Base-by-base conservation (phyloP, 2,888 invertebrate species). In the Eristalinus aeneus region DNA sequence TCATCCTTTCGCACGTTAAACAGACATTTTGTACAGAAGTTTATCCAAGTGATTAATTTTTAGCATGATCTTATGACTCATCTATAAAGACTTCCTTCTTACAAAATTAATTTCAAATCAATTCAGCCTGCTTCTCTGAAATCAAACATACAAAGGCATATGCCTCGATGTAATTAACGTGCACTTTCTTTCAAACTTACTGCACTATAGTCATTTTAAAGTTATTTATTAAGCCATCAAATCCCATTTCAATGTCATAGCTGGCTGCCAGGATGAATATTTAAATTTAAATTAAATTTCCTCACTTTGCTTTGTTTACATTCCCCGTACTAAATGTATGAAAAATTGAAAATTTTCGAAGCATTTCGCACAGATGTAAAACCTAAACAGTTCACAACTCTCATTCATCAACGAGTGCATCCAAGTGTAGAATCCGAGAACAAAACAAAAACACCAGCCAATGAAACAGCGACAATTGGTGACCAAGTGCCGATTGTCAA, bases 371-470 rank as follows among this genome's bases (percentile, higher is more conserved):
- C 53, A 60, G 74, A 78, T 58, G 71, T 32, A 58, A 58, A 60
- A 78, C 31, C 60, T 36, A 20, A 46, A 23, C 58, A 34, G 11
- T 27, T 23, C 23, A 12, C 23, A 27, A 27, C 23, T 65, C 71
- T 78, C 78, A 78, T 78, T 72, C 72, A 72, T 78, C 65, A 56
- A 22, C 11, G 32, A 72, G 65, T 72, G 65, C 64, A 65, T 16
- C 34, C 31, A 36, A 20, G 53, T n/a, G 20, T 20, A 53, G 34
- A 23, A n/a, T 12, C 32, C 11, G 22, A 22, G n/a, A 16, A 34
- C 4, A 53, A 23, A 31, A 46, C n/a, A 20, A 34, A 32, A 22
- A n/a, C 10, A 34, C 9, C 32, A 39, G 10, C 20, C 27, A 20
- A 53, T 46, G 36, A 46, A 56, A 54, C n/a, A 63, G 61, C 39